phyloP scores from a whole-genome alignment of 2,797 vertebrate species.

The Intellagama lesueurii region DNA sequence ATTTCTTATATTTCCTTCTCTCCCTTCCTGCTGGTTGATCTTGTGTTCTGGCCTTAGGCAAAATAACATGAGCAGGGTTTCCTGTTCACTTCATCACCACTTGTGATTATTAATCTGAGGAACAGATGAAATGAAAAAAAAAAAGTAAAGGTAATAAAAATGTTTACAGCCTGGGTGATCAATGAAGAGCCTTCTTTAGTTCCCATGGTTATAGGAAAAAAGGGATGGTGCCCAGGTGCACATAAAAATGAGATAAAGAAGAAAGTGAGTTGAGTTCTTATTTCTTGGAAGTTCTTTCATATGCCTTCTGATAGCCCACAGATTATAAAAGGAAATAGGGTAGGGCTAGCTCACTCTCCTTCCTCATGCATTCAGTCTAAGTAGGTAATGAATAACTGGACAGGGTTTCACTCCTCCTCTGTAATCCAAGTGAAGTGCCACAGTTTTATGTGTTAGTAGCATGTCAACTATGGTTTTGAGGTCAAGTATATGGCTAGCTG shows the following conservation, averaged over 20 bases:
- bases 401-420: neutral
- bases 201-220: neutral
- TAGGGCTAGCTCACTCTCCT: too few species aligned
- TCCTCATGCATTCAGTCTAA: too few species aligned
- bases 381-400: too few species aligned
- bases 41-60: constrained; percentile 54
- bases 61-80: constrained; percentile 8
- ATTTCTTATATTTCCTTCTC: constrained; percentile 24
- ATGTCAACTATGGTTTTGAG: neutral
- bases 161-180: neutral
- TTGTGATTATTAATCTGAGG: constrained; percentile 1
- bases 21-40: constrained; percentile 52
- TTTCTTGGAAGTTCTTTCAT: neutral
- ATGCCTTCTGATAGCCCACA: constrained; percentile 10
- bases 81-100: constrained; percentile 24
- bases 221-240: neutral
- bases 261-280: fast-evolving
- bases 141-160: neutral
- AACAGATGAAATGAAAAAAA: constrained; percentile 32
- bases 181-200: neutral
- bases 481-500: too few species aligned
- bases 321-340: neutral
- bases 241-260: constrained; percentile 1
- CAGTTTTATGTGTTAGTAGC: neutral
- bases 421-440: neutral